These are phyloP conservation scores for Mimas tiliae DNA, from an alignment of 2,888 invertebrate genomes.

Conservation along the genomic window DNA sequence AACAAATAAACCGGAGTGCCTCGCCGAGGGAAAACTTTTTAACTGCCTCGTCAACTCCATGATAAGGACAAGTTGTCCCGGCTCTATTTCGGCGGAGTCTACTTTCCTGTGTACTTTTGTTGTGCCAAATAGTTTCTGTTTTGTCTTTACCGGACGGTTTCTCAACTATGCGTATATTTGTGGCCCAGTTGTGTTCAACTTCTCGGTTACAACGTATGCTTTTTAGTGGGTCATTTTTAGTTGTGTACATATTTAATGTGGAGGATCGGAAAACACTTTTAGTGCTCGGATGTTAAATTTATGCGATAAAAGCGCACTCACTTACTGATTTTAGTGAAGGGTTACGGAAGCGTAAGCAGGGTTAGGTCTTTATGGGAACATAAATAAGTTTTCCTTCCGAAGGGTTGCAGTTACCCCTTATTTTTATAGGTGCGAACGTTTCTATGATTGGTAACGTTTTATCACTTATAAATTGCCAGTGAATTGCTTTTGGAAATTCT, in stretches of 20 bases:
- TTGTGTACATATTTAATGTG: slow-evolving; percentile 19
- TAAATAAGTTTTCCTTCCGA: slow-evolving; percentile 22
- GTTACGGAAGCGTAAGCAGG: background rate
- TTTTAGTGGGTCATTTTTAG: slow-evolving; percentile 19
- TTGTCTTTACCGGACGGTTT: slow-evolving; percentile 22
- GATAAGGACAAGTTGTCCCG: slow-evolving; percentile 34
- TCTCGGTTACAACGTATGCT: slow-evolving; percentile 8
- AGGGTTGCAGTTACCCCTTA: slow-evolving; percentile 13
- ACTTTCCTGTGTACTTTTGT: slow-evolving; percentile 26
- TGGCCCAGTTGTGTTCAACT: slow-evolving; percentile 5
- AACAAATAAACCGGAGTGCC: slow-evolving; percentile 37
- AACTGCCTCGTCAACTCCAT: slow-evolving; percentile 35
- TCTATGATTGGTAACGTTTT: slow-evolving; percentile 22
- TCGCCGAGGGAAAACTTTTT: slow-evolving; percentile 35
- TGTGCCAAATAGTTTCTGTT: slow-evolving; percentile 27
- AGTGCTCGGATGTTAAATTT: slow-evolving; percentile 13
- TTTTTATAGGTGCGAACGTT: slow-evolving; percentile 18
- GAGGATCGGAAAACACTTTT: slow-evolving; percentile 11
- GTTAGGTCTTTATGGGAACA: slow-evolving; percentile 11
- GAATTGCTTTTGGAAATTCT: slow-evolving; percentile 18
- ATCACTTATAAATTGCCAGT: slow-evolving; percentile 23
- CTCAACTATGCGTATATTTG: slow-evolving; percentile 14
- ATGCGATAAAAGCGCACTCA: background rate
- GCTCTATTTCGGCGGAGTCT: slow-evolving; percentile 26
- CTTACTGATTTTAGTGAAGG: background rate